These are phyloP conservation scores for Drosophila ohnishii DNA, from an alignment of 1,140 invertebrate species.

Conservation along the genomic window DNA sequence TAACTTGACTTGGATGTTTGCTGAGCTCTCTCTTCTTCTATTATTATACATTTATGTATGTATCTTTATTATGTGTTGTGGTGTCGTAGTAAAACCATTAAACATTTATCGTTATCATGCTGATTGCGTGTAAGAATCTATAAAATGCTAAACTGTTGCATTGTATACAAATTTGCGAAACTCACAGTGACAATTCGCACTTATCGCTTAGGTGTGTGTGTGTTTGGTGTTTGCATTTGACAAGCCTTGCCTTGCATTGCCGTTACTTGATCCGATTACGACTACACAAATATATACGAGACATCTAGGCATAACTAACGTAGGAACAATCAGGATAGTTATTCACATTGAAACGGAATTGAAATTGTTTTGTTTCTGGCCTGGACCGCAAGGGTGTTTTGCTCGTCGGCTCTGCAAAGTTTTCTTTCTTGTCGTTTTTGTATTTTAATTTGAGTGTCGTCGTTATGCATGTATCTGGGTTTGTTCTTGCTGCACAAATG, in stretches of 20 bases:
- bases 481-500: conserved; percentile 2
- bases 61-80: conserved; percentile 38
- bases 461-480: conserved; percentile 16
- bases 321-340: conserved; percentile 39
- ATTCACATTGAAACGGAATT: conserved; percentile 37
- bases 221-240: conserved; percentile 7
- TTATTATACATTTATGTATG: conserved; percentile 30
- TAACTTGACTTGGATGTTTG: conserved; percentile 36
- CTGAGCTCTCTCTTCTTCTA: conserved; percentile 29
- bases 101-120: conserved; percentile 46
- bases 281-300: conserved; percentile 28
- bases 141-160: conserved; percentile 47
- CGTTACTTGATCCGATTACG: conserved; percentile 16
- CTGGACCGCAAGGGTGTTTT: conserved; percentile 12
- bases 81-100: conserved; percentile 45
- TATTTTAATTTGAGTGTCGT: conserved; percentile 14
- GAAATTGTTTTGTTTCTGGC: conserved; percentile 24
- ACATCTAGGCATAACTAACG: conserved; percentile 30
- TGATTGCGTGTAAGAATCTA: conserved; percentile 42
- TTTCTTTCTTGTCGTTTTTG: conserved; percentile 24
- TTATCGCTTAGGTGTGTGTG: conserved; percentile 15
- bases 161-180: conserved; percentile 35
- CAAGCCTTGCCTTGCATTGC: conserved; percentile 4
- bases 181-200: conserved; percentile 37
- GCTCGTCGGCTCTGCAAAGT: conserved; percentile 24